Conservation (phyloP, 30 jellyfish, hydroid and myxozoan genomes). For the Aurelia sp. region DNA sequence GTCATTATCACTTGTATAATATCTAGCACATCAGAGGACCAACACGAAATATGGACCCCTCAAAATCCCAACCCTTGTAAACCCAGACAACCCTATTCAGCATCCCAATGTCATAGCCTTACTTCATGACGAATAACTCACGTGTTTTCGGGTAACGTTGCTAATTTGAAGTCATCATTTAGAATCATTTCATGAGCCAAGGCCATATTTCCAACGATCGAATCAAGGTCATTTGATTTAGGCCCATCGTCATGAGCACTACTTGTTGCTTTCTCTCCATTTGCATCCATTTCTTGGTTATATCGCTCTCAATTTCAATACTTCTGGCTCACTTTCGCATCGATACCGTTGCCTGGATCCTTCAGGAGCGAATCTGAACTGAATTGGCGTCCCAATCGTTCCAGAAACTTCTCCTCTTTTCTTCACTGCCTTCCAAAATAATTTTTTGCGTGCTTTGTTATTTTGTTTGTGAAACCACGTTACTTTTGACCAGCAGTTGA, state of each 20-base stretch:
- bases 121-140: conserved; percentile 3
- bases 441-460: not conserved
- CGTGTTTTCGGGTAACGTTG: conserved; percentile 64
- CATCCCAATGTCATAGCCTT: no score
- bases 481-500: conserved; percentile 52
- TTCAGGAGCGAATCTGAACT: not conserved
- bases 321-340: not conserved
- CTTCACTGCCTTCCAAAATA: not conserved
- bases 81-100: no score
- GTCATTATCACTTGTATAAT: no score
- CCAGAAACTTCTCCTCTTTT: conserved; percentile 1
- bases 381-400: not conserved
- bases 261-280: not conserved
- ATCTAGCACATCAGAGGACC: no score
- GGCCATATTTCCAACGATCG: conserved; percentile 87
- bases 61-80: no score
- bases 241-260: conserved; percentile 13
- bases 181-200: conserved; percentile 87
- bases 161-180: conserved; percentile 73
- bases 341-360: no score
- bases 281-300: not conserved
- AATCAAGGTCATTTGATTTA: conserved; percentile 16
- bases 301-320: not conserved
- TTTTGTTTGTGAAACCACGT: conserved; percentile 41
- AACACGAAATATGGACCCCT: no score